These are phyloP conservation scores for Siniperca scherzeri DNA, from an alignment of 2,797 vertebrate species.

Conservation along the genomic window DNA sequence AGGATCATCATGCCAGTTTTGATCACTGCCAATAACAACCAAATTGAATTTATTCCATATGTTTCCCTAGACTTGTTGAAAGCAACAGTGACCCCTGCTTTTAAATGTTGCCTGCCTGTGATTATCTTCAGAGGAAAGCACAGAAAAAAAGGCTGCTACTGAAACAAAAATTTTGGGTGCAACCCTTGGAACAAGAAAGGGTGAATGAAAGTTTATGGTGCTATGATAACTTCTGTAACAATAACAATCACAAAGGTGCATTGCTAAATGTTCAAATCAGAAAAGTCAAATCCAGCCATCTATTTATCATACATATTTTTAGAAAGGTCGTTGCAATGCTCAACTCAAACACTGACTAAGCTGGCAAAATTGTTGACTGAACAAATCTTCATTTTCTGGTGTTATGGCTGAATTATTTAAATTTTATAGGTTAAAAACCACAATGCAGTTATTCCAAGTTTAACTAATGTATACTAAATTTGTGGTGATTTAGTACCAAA, in stretches of 20 bases:
- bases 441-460: neutral
- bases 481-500: neutral
- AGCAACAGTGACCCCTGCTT: slow-evolving; percentile 5
- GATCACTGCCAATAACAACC: slow-evolving; percentile 35
- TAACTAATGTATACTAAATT: neutral
- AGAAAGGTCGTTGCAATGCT: neutral
- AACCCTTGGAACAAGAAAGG: neutral
- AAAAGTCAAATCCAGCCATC: neutral
- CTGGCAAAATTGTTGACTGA: neutral
- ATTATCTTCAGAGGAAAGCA: slow-evolving; percentile 10
- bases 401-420: neutral
- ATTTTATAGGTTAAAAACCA: neutral
- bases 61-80: slow-evolving; percentile 8
- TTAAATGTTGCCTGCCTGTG: slow-evolving; percentile 2
- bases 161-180: neutral
- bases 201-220: neutral
- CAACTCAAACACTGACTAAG: neutral
- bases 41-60: slow-evolving; percentile 28
- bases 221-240: neutral
- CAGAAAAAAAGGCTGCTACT: slow-evolving; percentile 4
- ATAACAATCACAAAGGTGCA: neutral
- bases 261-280: no score
- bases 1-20: slow-evolving; percentile 9
- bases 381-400: neutral
- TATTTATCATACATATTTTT: neutral